These are phyloP conservation scores for Spatula versicolor DNA, from an alignment of 2,797 vertebrate genomes.

Conservation along the genomic window DNA sequence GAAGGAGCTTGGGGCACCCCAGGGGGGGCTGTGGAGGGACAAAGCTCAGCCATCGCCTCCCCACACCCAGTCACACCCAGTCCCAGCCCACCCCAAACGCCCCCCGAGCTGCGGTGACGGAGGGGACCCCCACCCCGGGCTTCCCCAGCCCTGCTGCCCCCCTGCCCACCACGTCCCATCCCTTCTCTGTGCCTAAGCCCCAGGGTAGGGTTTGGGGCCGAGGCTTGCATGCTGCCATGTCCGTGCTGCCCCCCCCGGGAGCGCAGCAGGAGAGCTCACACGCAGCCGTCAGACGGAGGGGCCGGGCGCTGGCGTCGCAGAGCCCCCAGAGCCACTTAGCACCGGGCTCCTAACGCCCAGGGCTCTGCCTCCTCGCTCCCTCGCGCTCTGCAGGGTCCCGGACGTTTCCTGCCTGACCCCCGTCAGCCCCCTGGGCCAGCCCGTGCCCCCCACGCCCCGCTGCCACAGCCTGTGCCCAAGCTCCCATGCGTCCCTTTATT, in stretches of 20 bases:
- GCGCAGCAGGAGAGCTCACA: conserved; percentile 28
- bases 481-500: not conserved
- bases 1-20: not conserved
- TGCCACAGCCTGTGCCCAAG: accelerated
- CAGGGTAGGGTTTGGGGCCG: too few relatives aligned
- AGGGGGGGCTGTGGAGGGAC: not conserved
- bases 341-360: conserved; percentile 18
- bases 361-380: not conserved
- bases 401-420: accelerated
- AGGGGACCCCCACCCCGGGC: accelerated
- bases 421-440: accelerated
- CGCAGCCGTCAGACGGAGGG: conserved; percentile 1
- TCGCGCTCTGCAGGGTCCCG: not conserved
- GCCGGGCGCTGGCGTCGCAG: not conserved
- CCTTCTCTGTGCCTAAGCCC: not conserved
- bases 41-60: not conserved
- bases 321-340: conserved; percentile 55
- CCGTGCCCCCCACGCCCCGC: not conserved
- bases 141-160: not conserved
- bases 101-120: not conserved
- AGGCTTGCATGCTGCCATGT: not conserved
- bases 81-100: not conserved
- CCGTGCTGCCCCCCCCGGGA: accelerated
- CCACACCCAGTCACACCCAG: not conserved
- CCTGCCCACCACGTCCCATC: accelerated